Conservation (phyloP, 2,113 vertebrate species). For the Meriones unguiculatus region DNA sequence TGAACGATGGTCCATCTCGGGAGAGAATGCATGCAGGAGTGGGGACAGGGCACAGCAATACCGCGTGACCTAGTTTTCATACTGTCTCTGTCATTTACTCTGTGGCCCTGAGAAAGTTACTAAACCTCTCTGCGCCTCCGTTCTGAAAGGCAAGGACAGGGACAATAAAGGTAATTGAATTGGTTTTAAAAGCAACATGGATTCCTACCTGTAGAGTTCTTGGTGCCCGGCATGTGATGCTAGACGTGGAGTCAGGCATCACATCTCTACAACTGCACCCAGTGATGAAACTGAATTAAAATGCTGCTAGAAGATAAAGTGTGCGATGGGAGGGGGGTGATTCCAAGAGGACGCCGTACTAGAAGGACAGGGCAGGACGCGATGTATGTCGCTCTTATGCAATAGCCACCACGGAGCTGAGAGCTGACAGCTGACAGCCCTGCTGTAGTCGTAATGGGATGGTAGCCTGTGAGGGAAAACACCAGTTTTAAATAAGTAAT, state of each 20-base stretch:
- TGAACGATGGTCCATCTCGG: background rate
- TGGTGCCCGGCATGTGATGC: background rate
- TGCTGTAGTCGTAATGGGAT: background rate
- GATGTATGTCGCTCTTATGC: background rate
- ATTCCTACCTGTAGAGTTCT: background rate
- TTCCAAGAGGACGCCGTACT: background rate
- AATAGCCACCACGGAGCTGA: background rate
- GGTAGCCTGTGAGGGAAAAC: background rate
- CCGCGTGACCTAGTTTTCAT: background rate
- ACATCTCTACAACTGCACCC: background rate
- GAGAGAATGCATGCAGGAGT: background rate
- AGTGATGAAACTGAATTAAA: slow-evolving; percentile 18
- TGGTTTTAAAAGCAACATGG: slow-evolving; percentile 23
- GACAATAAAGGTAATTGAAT: background rate
- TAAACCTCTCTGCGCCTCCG: background rate
- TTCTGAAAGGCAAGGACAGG: background rate
- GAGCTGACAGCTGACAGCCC: background rate
- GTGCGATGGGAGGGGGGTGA: background rate
- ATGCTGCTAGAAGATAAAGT: slow-evolving; percentile 5
- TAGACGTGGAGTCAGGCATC: background rate
- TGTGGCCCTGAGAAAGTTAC: background rate
- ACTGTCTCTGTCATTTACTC: background rate
- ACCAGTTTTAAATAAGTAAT: background rate
- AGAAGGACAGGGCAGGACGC: background rate
- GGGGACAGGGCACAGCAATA: background rate